Conservation (phyloP, 1,140 invertebrate genomes). For the Macrocentrus cingulum region DNA sequence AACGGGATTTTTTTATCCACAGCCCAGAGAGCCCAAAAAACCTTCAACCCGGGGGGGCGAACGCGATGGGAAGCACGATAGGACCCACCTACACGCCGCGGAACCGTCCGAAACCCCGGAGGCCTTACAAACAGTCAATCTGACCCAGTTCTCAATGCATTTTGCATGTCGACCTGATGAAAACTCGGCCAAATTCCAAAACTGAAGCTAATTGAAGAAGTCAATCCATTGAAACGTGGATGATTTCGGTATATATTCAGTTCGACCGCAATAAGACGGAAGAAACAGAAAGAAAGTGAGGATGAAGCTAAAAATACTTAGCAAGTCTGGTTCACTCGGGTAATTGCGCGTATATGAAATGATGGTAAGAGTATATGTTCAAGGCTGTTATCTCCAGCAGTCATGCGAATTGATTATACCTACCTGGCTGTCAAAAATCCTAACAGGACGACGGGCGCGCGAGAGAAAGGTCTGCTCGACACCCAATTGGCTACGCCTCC, state of each 20-base stretch:
- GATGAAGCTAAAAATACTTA: too few relatives aligned
- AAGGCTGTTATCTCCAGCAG: conserved; percentile 2
- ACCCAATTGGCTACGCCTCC: conserved; percentile 2
- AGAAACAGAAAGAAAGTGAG: not conserved
- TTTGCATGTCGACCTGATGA: too few relatives aligned
- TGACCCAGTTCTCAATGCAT: too few relatives aligned
- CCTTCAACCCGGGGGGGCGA: not conserved
- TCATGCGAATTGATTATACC: conserved; percentile 12
- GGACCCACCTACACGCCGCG: too few relatives aligned
- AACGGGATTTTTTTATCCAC: conserved; percentile 6
- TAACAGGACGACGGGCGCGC: not conserved
- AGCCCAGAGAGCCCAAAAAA: not conserved
- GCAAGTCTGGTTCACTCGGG: too few relatives aligned
- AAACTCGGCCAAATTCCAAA: too few relatives aligned
- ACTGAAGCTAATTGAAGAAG: too few relatives aligned
- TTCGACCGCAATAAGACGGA: not conserved
- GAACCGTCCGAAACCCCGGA: too few relatives aligned
- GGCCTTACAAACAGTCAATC: too few relatives aligned
- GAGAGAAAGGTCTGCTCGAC: conserved; percentile 3
- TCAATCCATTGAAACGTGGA: not conserved
- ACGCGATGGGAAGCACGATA: not conserved
- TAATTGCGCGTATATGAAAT: too few relatives aligned
- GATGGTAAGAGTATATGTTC: too few relatives aligned
- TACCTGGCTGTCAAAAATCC: not conserved
- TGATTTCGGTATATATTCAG: not conserved